Conservation (phyloP, 1,140 invertebrate genomes). For the Chionoecetes opilio region DNA sequence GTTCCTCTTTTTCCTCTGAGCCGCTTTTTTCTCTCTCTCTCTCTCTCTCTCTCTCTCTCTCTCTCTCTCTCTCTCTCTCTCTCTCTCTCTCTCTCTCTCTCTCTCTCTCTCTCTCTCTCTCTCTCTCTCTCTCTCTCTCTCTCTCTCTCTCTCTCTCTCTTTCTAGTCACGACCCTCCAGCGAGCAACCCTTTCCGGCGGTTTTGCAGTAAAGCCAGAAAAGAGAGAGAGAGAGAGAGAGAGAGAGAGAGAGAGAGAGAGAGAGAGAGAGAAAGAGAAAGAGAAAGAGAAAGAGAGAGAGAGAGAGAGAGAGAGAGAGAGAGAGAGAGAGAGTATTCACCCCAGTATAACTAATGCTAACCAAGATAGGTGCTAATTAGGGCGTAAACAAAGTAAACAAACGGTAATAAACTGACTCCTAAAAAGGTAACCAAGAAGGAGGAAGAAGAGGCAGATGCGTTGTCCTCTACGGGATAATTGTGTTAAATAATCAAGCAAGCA, state of each 20-base stretch:
- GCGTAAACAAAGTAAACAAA: too few species aligned
- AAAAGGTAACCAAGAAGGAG: neutral
- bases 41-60: neutral
- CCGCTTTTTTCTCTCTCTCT: neutral
- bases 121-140: neutral
- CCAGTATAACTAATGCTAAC: neutral
- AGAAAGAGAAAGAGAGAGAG: constrained; percentile 53
- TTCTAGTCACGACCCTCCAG: neutral
- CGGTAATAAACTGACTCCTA: too few species aligned
- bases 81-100: neutral
- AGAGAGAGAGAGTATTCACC: neutral
- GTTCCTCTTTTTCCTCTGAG: too few species aligned
- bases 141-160: neutral
- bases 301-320: constrained; percentile 61
- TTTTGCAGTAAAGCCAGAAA: too few species aligned
- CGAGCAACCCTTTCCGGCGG: too few species aligned
- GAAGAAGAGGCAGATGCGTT: too few species aligned
- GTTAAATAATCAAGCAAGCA: neutral
- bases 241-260: neutral
- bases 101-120: neutral
- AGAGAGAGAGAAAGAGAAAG: constrained; percentile 32
- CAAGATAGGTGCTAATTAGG: too few species aligned
- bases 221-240: neutral
- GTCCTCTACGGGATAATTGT: too few species aligned
- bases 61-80: neutral